These are phyloP conservation scores for Platycheirus rosarum DNA, from an alignment of 2,888 invertebrate species.

Conservation along the genomic window DNA sequence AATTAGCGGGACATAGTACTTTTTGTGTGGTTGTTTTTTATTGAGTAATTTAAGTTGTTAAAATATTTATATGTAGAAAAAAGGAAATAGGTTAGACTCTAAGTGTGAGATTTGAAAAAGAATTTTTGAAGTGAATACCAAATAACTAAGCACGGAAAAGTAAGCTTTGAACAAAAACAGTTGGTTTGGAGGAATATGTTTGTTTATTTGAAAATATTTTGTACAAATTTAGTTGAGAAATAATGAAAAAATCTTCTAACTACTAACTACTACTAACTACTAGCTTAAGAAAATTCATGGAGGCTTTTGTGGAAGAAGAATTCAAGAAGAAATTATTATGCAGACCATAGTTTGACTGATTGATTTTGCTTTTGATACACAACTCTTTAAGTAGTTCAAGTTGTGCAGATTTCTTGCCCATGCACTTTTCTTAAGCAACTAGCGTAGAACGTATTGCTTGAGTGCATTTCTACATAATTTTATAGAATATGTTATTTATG, in stretches of 20 bases:
- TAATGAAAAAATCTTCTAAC: too few species aligned
- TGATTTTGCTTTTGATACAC: too few species aligned
- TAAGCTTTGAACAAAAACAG: too few species aligned
- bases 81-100: slow-evolving; percentile 51
- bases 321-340: background rate
- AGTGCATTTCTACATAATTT: slow-evolving; percentile 1
- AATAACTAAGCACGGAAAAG: too few species aligned
- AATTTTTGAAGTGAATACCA: background rate
- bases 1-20: slow-evolving; percentile 59
- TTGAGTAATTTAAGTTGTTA: slow-evolving; percentile 48
- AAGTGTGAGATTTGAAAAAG: slow-evolving; percentile 5
- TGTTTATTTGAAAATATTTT: too few species aligned
- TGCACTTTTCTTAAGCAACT: slow-evolving; percentile 7
- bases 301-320: background rate
- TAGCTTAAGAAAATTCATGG: too few species aligned
- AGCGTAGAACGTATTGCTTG: slow-evolving; percentile 5
- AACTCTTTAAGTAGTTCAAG: too few species aligned
- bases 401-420: background rate
- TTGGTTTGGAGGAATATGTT: too few species aligned
- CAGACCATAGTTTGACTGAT: slow-evolving; percentile 11
- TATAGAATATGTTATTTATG: background rate
- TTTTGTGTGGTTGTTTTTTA: slow-evolving; percentile 38
- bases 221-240: too few species aligned
- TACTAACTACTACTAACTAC: too few species aligned
- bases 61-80: slow-evolving; percentile 6